These are phyloP conservation scores for Andrena bucephala DNA, from an alignment of 2,888 invertebrate species.

Conservation along the genomic window DNA sequence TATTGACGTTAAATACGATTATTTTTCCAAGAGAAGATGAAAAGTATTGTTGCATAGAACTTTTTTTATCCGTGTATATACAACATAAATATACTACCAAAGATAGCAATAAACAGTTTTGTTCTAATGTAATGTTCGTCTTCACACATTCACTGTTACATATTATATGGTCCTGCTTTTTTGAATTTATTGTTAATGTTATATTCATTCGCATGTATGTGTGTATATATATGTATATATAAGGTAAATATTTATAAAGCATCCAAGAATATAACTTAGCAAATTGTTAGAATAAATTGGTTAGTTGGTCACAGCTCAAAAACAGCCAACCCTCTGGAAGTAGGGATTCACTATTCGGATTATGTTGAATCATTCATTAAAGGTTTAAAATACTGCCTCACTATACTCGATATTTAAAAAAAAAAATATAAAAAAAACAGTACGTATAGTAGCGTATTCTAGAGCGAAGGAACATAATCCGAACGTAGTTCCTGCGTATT, in stretches of 20 bases:
- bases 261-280: constrained; percentile 74
- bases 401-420: neutral
- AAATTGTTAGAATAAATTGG: constrained; percentile 66
- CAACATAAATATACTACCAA: neutral
- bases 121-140: constrained; percentile 44
- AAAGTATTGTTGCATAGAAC: neutral
- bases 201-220: constrained; percentile 66
- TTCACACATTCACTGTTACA: constrained; percentile 81
- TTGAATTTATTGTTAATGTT: constrained; percentile 55
- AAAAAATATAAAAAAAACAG: neutral
- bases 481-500: constrained; percentile 56
- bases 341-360: constrained; percentile 65
- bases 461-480: constrained; percentile 68
- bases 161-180: constrained; percentile 69
- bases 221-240: constrained; percentile 65
- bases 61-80: neutral
- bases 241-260: constrained; percentile 72
- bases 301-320: constrained; percentile 72
- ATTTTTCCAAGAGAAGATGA: neutral
- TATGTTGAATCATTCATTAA: constrained; percentile 50
- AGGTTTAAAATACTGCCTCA: neutral
- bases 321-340: constrained; percentile 69
- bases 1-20: neutral
- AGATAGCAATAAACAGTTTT: too few species aligned
- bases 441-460: neutral